Conservation (phyloP, 1,140 invertebrate species). For the Ceratina calcarata region DNA sequence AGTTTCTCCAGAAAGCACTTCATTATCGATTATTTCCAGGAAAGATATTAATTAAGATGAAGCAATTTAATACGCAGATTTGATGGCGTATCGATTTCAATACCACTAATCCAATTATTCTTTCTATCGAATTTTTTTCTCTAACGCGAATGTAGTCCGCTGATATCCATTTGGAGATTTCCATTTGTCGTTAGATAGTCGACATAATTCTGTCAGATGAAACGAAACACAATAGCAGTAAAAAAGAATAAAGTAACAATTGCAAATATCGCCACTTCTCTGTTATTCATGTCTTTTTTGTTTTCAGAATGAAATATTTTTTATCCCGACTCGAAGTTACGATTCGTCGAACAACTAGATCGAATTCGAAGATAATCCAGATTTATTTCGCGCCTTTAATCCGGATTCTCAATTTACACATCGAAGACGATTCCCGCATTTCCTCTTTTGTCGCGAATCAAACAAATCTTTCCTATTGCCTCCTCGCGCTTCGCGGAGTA, state of each 20-base stretch:
- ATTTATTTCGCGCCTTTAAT: slow-evolving; percentile 24
- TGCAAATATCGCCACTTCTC: neutral
- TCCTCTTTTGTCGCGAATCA: neutral
- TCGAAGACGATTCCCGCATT: slow-evolving; percentile 6
- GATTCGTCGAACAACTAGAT: slow-evolving; percentile 1
- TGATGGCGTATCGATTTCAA: neutral
- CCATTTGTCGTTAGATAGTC: neutral
- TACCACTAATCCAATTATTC: neutral
- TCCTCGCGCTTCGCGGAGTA: neutral
- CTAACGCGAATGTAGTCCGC: slow-evolving; percentile 1
- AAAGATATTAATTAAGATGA: slow-evolving; percentile 14
- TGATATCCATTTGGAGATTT: neutral
- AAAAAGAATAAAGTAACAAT: neutral
- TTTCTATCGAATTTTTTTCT: neutral
- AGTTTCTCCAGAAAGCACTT: neutral
- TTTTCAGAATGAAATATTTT: slow-evolving; percentile 1
- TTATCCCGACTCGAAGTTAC: neutral
- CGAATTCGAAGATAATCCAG: slow-evolving; percentile 40
- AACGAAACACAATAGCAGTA: neutral
- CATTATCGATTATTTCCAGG: slow-evolving; percentile 7
- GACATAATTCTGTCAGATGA: neutral
- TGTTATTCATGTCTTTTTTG: neutral
- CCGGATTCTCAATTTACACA: slow-evolving; percentile 16
- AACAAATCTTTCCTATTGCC: neutral
- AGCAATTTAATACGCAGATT: neutral